Base-by-base conservation (phyloP, 1,140 invertebrate species). In the Camponotus vicinus region DNA sequence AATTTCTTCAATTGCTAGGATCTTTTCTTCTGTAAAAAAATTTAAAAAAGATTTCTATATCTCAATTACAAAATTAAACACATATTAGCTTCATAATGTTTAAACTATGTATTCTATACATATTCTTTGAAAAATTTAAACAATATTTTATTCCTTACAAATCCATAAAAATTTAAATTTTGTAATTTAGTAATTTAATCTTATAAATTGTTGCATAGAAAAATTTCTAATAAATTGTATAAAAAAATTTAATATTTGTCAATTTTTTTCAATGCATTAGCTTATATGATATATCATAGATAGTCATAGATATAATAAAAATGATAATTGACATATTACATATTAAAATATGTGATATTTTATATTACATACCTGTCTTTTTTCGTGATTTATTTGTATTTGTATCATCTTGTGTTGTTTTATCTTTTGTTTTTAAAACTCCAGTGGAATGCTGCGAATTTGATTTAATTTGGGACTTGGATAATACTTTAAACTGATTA, bases 1-100 rank as follows among this genome's bases (percentile, higher is more conserved):
- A 86, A 95, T 95, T 92, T 95, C 95, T 89, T 95, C 94, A 59
- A 95, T 95, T 6, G 95, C 95, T 27, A 94, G 83, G 80, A 95
- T 91, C 80, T 94, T 95, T 86, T 94, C 93, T 40, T 92, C 92
- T 88, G 37, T 3, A 69, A 9, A 75, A 86, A 85, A 73, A 18
- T 27, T n/a, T 18, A 32, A 57, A 64, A 83, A 45, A 18, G 32
- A 75, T 69, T 73, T 83, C 0, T 63, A 42, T 21, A 63, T 13
- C 90, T 49, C 32, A 89, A 86, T 92, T 63, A 59, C 76, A 78
- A 85, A 76, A 37, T 34, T 37, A 73, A 75, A 52, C 7, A 52
- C 7, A 27, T 27, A 49, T 49, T 49, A 64, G 13, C 2, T 32
- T 42, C 40, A 27, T 1, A 52, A 83, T 61, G 1, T 34, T 73